These are phyloP conservation scores for Ditylenchus weischeri DNA, from an alignment of 2,888 invertebrate species.

Conservation along the genomic window DNA sequence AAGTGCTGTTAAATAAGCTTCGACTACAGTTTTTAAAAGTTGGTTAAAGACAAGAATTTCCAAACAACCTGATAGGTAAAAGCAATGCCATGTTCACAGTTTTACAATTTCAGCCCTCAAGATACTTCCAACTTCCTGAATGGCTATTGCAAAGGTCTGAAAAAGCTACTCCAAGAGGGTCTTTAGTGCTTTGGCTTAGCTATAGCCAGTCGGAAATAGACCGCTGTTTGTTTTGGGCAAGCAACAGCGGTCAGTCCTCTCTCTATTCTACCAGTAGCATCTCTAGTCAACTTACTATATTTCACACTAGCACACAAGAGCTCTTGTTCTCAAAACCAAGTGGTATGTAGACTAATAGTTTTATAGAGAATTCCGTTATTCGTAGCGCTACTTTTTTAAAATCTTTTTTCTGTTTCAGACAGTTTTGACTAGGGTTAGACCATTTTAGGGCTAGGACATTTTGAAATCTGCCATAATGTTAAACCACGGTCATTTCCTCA, in stretches of 20 bases:
- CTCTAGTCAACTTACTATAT: not conserved
- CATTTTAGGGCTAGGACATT: not conserved
- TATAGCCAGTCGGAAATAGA: conserved; percentile 4
- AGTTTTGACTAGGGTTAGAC: too few relatives aligned
- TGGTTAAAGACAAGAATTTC: too few relatives aligned
- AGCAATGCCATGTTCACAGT: too few relatives aligned
- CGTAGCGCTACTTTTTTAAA: not conserved
- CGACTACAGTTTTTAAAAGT: too few relatives aligned
- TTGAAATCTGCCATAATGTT: too few relatives aligned
- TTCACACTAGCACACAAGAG: not conserved
- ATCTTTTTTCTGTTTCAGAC: not conserved
- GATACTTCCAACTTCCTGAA: too few relatives aligned
- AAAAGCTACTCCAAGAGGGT: not conserved
- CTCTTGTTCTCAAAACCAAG: not conserved
- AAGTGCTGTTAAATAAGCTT: too few relatives aligned
- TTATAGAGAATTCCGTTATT: not conserved
- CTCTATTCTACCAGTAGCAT: too few relatives aligned
- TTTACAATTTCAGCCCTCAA: not conserved
- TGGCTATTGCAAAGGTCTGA: not conserved
- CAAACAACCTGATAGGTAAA: too few relatives aligned
- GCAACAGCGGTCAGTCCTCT: not conserved
- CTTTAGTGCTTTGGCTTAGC: not conserved
- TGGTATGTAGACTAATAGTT: not conserved
- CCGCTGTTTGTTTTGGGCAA: not conserved
- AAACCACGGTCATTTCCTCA: too few relatives aligned